phyloP scores from a whole-genome alignment of 2,888 invertebrate genomes.

The Leptopilina myrica region DNA sequence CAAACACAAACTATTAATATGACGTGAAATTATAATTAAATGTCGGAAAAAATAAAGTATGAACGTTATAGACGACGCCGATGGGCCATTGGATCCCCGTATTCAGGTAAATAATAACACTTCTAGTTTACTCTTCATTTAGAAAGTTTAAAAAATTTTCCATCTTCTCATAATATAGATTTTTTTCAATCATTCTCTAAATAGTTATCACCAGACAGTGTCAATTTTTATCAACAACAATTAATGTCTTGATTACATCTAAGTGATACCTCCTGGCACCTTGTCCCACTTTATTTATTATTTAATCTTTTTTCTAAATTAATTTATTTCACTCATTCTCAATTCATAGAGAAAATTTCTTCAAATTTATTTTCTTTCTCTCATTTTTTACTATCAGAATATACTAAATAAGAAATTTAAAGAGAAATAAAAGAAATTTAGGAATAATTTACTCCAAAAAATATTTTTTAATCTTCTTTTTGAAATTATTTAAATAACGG shows the following conservation, averaged over 20 bases:
- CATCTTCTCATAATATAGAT: not conserved
- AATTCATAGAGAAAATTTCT: not conserved
- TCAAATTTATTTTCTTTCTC: not conserved
- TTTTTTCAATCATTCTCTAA: not conserved
- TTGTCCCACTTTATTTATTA: slow-evolving; percentile 71
- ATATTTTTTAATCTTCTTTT: not conserved
- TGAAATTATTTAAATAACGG: not conserved
- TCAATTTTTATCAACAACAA: slow-evolving; percentile 33
- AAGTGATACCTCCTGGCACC: slow-evolving; percentile 70
- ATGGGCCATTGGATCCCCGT: slow-evolving; percentile 77
- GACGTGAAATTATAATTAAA: slow-evolving; percentile 64
- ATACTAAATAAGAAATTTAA: too few species aligned
- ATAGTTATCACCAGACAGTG: slow-evolving; percentile 35
- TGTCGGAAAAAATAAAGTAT: slow-evolving; percentile 68
- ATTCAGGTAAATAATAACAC: slow-evolving; percentile 74
- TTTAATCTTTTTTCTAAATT: not conserved
- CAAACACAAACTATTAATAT: slow-evolving; percentile 49
- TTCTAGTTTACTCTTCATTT: slow-evolving; percentile 44
- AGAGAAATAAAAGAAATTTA: too few species aligned
- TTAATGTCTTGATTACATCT: slow-evolving; percentile 49
- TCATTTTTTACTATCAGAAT: too few species aligned
- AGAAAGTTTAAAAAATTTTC: slow-evolving; percentile 16
- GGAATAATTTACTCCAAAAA: too few species aligned
- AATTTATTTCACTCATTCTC: not conserved
- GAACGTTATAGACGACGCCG: slow-evolving; percentile 74